These are phyloP conservation scores for Galaxea fascicularis DNA, from an alignment of 92 coral and sea anemone species.

Conservation along the genomic window DNA sequence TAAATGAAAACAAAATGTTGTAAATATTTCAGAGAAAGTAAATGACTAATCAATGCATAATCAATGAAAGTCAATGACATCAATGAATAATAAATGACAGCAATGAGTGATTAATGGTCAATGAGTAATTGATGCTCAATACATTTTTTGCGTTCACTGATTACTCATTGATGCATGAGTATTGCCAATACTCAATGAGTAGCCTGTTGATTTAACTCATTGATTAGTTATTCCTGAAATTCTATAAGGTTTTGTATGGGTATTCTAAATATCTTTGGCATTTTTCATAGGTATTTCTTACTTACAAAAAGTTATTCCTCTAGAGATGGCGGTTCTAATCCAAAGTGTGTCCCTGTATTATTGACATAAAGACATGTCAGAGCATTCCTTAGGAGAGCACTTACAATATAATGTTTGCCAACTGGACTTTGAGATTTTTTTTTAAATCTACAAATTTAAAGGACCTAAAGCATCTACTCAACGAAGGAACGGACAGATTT, in stretches of 20 bases:
- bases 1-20: no score
- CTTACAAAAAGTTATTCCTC: constrained; percentile 18
- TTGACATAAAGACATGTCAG: no score
- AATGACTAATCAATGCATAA: no score
- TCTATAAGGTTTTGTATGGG: neutral
- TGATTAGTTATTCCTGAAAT: no score
- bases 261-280: neutral
- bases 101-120: no score
- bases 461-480: constrained; percentile 50
- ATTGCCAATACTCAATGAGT: constrained; percentile 11
- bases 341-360: constrained; percentile 7
- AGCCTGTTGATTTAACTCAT: no score
- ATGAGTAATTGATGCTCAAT: no score
- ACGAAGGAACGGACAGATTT: constrained; percentile 49
- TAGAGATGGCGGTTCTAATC: constrained; percentile 30
- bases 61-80: no score
- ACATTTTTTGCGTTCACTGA: no score
- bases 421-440: constrained; percentile 25
- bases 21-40: no score
- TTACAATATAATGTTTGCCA: constrained; percentile 35
- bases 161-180: no score
- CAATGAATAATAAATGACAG: no score
- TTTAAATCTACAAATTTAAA: constrained; percentile 51
- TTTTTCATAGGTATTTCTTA: neutral
- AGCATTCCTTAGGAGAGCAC: constrained; percentile 38